Conservation (phyloP, 2,797 vertebrate species). For the Peromyscus attwateri region DNA sequence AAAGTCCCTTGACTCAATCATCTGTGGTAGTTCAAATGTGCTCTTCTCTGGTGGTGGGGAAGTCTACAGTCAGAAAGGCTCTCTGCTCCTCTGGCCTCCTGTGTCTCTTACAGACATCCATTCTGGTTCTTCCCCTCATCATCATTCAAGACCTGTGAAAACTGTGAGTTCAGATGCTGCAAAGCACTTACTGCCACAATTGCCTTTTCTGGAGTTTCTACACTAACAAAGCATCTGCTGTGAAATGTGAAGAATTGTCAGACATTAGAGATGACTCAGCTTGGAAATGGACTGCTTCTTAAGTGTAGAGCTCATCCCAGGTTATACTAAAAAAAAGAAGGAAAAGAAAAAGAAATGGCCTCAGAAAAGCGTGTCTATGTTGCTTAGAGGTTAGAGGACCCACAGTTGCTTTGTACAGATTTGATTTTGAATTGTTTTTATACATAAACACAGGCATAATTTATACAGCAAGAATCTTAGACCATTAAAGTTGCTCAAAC, state of each 20-base stretch:
- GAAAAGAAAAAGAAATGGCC: neutral
- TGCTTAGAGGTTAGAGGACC: neutral
- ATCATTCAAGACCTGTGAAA: neutral
- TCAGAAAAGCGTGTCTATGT: neutral
- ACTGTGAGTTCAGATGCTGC: neutral
- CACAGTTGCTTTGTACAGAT: conserved; percentile 19
- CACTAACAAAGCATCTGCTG: neutral
- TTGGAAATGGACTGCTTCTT: neutral
- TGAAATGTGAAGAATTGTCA: neutral
- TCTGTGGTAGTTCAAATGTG: neutral
- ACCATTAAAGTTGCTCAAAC: neutral
- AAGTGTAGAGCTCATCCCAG: neutral
- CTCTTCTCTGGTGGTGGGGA: neutral
- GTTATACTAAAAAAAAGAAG: neutral
- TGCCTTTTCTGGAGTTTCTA: neutral
- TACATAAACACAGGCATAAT: neutral
- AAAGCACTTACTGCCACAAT: neutral
- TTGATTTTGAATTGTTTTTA: conserved; percentile 9
- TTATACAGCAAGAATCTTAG: neutral
- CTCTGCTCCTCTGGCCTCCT: neutral
- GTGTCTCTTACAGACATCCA: neutral
- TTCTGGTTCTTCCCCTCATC: neutral
- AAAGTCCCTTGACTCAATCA: neutral
- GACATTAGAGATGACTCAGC: neutral
- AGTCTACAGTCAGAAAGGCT: neutral